Conservation (phyloP, 2,113 vertebrate species). For the Talpa occidentalis region DNA sequence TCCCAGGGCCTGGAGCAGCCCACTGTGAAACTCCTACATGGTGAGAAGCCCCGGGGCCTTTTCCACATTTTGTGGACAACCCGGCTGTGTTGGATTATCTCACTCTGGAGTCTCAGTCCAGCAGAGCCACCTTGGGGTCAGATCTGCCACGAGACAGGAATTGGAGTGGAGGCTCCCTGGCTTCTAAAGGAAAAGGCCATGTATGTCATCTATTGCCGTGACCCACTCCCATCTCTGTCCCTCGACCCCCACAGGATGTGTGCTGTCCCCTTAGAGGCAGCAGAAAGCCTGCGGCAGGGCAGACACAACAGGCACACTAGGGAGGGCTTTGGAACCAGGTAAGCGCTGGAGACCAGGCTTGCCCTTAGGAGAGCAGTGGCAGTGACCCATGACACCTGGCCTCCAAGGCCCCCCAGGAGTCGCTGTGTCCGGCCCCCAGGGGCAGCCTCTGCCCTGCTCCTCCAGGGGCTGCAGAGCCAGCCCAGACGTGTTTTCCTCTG, state of each 20-base stretch:
- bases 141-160: background rate
- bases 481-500: background rate
- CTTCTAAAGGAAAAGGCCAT: background rate
- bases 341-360: background rate
- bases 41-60: constrained; percentile 44
- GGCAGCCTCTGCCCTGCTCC: background rate
- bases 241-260: background rate
- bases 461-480: background rate
- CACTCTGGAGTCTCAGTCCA: constrained; percentile 16
- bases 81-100: constrained; percentile 30
- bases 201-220: background rate
- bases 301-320: background rate
- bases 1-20: background rate
- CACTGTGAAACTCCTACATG: background rate
- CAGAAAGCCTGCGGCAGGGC: background rate
- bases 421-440: background rate
- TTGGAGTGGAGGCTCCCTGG: background rate
- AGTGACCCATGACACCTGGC: background rate
- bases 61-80: constrained; percentile 15
- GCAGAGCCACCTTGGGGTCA: constrained; percentile 58
- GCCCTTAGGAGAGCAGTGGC: background rate
- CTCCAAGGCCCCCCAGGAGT: background rate
- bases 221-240: background rate
- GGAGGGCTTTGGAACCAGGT: background rate
- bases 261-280: background rate